Conservation (phyloP, 2,888 invertebrate species). For the Lysandra bellargus region DNA sequence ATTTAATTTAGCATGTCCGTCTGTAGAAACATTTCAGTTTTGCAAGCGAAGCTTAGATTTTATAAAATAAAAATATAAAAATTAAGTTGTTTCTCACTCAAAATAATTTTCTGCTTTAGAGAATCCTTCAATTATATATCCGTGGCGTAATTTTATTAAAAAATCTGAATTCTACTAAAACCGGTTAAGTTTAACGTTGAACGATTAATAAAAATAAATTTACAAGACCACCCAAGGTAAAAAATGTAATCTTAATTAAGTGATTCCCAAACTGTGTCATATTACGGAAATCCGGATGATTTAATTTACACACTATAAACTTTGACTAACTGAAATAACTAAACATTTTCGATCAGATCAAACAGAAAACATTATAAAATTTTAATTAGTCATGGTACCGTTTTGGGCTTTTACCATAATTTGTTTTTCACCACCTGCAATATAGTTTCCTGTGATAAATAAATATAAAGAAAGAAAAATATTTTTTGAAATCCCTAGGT, state of each 20-base stretch:
- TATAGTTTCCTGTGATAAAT: not conserved
- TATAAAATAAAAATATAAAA: not conserved
- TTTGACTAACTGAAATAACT: not conserved
- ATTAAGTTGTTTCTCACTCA: not conserved
- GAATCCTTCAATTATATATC: not conserved
- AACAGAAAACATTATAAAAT: constrained; percentile 1
- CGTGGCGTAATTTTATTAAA: not conserved
- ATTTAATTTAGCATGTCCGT: too few species aligned
- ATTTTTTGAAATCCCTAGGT: not conserved
- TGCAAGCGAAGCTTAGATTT: not conserved
- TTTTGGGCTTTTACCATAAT: not conserved
- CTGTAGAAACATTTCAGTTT: not conserved
- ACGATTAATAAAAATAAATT: constrained; percentile 23
- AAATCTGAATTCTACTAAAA: not conserved
- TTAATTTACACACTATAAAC: constrained; percentile 4
- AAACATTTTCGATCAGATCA: not conserved
- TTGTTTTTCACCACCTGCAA: not conserved
- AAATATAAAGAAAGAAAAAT: not conserved
- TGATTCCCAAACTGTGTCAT: constrained; percentile 21
- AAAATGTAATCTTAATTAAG: constrained; percentile 26
- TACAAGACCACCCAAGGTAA: constrained; percentile 30
- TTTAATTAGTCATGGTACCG: constrained; percentile 6
- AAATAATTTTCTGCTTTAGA: not conserved
- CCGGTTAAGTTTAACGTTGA: not conserved
- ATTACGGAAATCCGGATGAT: constrained; percentile 27